phyloP scores from a whole-genome alignment of 2,113 vertebrate species.

The Struthidea cinerea region DNA sequence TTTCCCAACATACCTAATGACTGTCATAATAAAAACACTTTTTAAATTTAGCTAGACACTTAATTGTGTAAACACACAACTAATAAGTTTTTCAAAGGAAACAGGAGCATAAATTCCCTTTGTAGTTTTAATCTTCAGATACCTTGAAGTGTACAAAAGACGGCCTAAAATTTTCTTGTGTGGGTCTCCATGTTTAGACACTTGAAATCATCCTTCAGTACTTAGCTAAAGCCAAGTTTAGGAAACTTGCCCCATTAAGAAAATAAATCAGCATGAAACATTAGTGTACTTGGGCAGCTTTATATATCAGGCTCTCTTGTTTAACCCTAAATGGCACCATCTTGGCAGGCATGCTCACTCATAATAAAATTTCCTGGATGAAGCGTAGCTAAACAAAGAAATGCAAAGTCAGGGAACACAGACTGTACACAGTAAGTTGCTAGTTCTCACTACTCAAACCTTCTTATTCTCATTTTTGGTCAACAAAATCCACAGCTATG shows the following conservation, averaged over 20 bases:
- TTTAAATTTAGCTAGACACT: neutral
- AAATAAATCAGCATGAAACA: neutral
- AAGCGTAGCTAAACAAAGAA: neutral
- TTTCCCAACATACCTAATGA: neutral
- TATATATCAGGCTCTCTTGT: neutral
- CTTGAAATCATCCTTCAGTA: neutral
- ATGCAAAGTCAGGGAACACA: neutral
- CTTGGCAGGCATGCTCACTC: neutral
- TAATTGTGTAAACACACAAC: neutral
- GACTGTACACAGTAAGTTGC: neutral
- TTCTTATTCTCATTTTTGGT: neutral
- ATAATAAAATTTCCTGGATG: neutral
- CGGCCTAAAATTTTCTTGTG: neutral
- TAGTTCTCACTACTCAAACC: neutral
- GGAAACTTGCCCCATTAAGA: neutral
- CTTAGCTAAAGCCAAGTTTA: neutral
- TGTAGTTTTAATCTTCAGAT: neutral
- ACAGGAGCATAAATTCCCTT: neutral
- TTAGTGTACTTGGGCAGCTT: neutral
- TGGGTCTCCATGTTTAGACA: neutral
- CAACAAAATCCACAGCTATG: neutral
- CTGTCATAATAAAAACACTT: neutral
- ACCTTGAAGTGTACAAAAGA: neutral
- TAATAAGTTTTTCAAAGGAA: neutral
- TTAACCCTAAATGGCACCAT: slow-evolving; percentile 20